Evolutionary conservation across 2,797 vertebrate species (phyloP), one percentile per base, ranked within the genome.

Genomic region (Poeciliopsis infans): DNA sequence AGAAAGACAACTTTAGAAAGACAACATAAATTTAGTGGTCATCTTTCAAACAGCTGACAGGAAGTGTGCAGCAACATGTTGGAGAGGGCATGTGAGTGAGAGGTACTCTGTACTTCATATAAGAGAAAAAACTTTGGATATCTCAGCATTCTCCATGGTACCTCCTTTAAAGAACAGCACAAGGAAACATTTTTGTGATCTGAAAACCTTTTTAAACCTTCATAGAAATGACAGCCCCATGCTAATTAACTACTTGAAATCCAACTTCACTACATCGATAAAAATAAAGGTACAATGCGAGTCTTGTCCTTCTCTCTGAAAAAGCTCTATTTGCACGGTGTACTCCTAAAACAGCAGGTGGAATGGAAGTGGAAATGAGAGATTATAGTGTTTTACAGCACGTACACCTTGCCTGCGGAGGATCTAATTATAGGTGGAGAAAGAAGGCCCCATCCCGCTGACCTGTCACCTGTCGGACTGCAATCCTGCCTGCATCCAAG

Each of bases 381-480:
- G 92, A 94, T 93, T 92, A 92, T 86, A 92, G 92, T 91, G 91
- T 89, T 91, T 85, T 90, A 83, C 84, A 83, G 84, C 95, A 93
- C 94, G 93, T 90, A 95, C 94, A 88, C 94, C 94, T 96, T 95
- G 96, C 96, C 96, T 94, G 96, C 91, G 89, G 96, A 96, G 96
- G 96, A 95, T 97, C 96, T 97, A 97, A 97, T 97, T 97, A 97
- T 96, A 96, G 95, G 95, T 95, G 95, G 96, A 94, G 88, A 93
- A 95, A 95, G 94, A 95, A 91, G 94, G 96, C 95, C 95, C 93
- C 93, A 78, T 96, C 94, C 88, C 93, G 92, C 95, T 96, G 95
- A 96, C 92, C 93, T 95, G 86, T 89, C 93, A 95, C 92, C 93
- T 96, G 85, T 86, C 92, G 81, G 91, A 75, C 91, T 11, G 39